Conservation (phyloP, 2,888 invertebrate genomes). For the Choreutis nemorana region DNA sequence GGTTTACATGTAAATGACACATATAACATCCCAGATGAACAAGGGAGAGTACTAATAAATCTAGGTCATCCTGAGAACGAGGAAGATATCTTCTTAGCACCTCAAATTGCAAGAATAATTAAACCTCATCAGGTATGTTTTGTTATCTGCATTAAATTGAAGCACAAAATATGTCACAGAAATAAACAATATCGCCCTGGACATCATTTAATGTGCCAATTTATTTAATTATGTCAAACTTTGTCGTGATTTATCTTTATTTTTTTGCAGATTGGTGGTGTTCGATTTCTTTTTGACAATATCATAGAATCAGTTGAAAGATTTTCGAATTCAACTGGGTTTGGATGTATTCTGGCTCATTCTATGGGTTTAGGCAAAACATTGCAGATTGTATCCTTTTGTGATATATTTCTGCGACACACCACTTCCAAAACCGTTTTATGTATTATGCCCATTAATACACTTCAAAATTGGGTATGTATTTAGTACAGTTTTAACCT, state of each 20-base stretch:
- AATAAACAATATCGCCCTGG: too few species aligned
- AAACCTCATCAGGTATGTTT: constrained; percentile 90
- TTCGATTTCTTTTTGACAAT: constrained; percentile 95
- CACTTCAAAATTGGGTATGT: constrained; percentile 93
- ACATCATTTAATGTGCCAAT: too few species aligned
- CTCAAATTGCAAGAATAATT: constrained; percentile 88
- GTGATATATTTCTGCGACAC: constrained; percentile 93
- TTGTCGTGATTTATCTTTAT: too few species aligned
- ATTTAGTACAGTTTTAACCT: too few species aligned
- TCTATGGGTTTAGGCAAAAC: constrained; percentile 99
- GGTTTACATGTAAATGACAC: constrained; percentile 91
- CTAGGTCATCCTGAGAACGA: constrained; percentile 92
- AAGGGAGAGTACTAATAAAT: constrained; percentile 92
- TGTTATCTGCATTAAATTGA: background rate
- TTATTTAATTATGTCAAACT: too few species aligned
- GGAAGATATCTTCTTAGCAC: constrained; percentile 89
- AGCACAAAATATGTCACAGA: background rate
- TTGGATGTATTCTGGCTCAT: constrained; percentile 98
- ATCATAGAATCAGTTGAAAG: constrained; percentile 92
- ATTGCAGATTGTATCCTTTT: constrained; percentile 93
- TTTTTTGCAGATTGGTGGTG: constrained; percentile 81
- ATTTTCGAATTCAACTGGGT: constrained; percentile 87
- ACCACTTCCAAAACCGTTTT: constrained; percentile 89
- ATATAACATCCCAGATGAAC: constrained; percentile 89
- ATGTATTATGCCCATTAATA: constrained; percentile 98